Evolutionary conservation across 1,140 invertebrate genomes (phyloP).

Genomic region (Plutomurus gul): DNA sequence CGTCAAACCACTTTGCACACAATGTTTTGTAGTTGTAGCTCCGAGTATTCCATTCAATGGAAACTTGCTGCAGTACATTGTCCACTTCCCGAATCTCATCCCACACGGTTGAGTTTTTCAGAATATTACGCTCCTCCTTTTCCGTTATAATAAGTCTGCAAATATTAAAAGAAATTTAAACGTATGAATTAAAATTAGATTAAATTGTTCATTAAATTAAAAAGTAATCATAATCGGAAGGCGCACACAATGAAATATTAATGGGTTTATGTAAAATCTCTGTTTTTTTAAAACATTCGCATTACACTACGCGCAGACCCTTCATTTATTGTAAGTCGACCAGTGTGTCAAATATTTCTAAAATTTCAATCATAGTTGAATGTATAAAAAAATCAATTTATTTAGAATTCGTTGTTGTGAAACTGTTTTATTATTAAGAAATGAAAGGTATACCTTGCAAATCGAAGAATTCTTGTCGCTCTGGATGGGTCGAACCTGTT

Average conservation of each 20-base stretch:
- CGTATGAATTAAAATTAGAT: too few relatives aligned
- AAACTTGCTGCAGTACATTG: constrained; percentile 73
- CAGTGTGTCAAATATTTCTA: background rate
- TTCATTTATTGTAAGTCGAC: background rate
- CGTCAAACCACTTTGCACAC: constrained; percentile 77
- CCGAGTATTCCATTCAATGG: constrained; percentile 67
- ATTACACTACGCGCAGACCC: too few relatives aligned
- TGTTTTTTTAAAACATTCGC: too few relatives aligned
- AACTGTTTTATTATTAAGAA: too few relatives aligned
- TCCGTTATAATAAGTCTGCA: constrained; percentile 78
- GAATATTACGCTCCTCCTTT: constrained; percentile 78
- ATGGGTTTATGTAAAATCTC: too few relatives aligned
- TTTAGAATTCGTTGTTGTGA: too few relatives aligned
- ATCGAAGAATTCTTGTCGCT: constrained; percentile 83
- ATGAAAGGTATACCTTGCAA: too few relatives aligned
- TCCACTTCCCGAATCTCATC: constrained; percentile 76
- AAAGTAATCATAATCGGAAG: background rate
- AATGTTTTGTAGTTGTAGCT: constrained; percentile 74
- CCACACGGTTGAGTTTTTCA: constrained; percentile 73
- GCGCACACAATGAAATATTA: too few relatives aligned
- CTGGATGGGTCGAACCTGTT: constrained; percentile 78
- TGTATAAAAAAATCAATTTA: background rate
- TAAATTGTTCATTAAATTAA: background rate
- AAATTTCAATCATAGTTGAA: background rate
- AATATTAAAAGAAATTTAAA: too few relatives aligned